Evolutionary conservation across 2,797 vertebrate species (phyloP).

Genomic region (Melanotaenia nigrans): DNA sequence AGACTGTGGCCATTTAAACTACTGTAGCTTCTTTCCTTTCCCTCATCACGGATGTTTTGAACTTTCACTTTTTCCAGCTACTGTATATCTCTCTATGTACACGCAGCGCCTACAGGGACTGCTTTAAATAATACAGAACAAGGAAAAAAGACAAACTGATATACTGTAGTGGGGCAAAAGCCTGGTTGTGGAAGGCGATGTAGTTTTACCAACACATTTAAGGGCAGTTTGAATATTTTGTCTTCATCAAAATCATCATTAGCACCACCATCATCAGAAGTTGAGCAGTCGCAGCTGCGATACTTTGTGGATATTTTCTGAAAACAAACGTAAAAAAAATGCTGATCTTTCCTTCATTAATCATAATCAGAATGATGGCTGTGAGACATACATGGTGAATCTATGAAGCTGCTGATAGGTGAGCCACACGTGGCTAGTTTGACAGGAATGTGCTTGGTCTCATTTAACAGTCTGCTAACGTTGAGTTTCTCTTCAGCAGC

Average conservation of each 20-base stretch:
- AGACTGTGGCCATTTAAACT: conserved; percentile 67
- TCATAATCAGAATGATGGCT: conserved; percentile 36
- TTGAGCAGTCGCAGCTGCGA: conserved; percentile 18
- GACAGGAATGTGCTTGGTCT: conserved; percentile 79
- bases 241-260: conserved; percentile 51
- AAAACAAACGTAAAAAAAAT: conserved; percentile 34
- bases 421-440: conserved; percentile 36
- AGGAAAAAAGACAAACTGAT: conserved; percentile 49
- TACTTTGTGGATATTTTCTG: conserved; percentile 21
- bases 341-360: conserved; percentile 38
- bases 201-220: conserved; percentile 57
- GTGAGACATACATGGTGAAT: conserved; percentile 49
- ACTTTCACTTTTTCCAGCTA: conserved; percentile 55
- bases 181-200: conserved; percentile 41
- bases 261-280: conserved; percentile 52
- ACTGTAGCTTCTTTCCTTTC: conserved; percentile 69
- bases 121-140: conserved; percentile 63
- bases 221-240: conserved; percentile 59
- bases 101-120: conserved; percentile 64
- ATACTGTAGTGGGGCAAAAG: conserved; percentile 45
- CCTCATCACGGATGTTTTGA: conserved; percentile 67
- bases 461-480: conserved; percentile 63
- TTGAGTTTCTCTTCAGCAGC: conserved; percentile 56
- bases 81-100: conserved; percentile 78
- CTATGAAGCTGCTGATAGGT: conserved; percentile 31